Base-by-base conservation (phyloP, 2,113 vertebrate species). In the Empidonax alnorum region DNA sequence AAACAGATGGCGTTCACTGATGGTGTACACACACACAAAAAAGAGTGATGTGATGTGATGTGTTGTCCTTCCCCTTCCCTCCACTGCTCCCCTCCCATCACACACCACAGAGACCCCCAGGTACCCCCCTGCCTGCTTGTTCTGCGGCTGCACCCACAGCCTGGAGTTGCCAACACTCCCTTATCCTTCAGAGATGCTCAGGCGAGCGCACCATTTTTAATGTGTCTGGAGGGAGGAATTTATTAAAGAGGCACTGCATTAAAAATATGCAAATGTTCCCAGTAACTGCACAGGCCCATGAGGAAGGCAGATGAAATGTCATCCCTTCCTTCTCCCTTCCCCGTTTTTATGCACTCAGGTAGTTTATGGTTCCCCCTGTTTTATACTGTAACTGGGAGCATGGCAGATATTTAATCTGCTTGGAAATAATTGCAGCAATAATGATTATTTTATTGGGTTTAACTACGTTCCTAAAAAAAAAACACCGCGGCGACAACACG, bases 381-480 rank as follows among this genome's bases (percentile, higher is more conserved):
- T 89, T 63, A 87, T 37, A 77, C 88, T 65, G 53, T 86, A 93
- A 95, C 96, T n/a, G 84, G 77, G 86, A 96, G 84, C 81, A 18
- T 71, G 96, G 95, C 94, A 95, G 95, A 95, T 91, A 96, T 95
- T 97, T 97, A 97, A 97, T 97, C 96, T 95, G 97, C 90, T 97
- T 90, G 88, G 91, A 96, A 97, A 97, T 97, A 97, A 97, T 96
- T 92, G 94, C 97, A 83, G 97, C 87, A 95, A 93, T 97, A 96
- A 97, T 93, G 94, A 95, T 96, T 89, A 96, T 95, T 97, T 97
- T 96, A 97, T 95, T 94, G 89, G 93, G 74, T 94, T 96, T 94
- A 97, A 96, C 69, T 93, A 78, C 2, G 6, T 75, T 81, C 89
- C 84, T 14, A 25, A 49, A 77, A 69, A 28, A 90, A 28, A 90